These are phyloP conservation scores for Pterocles orientalis DNA, from an alignment of 2,113 vertebrate genomes.

Conservation along the genomic window DNA sequence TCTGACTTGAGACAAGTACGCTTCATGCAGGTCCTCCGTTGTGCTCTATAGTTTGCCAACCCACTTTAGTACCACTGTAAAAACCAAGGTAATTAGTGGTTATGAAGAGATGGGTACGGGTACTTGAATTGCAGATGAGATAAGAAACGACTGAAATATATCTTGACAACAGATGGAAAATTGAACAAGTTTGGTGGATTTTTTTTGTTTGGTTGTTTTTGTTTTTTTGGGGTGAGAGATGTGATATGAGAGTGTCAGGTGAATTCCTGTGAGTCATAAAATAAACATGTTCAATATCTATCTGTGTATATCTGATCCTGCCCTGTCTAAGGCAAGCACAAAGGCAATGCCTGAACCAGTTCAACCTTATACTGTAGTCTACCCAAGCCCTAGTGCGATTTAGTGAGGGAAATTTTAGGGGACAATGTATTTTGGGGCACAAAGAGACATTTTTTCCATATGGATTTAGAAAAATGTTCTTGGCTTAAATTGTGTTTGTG, in stretches of 20 bases:
- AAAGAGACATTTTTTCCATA: neutral
- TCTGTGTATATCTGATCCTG: neutral
- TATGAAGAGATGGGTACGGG: neutral
- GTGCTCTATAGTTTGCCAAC: neutral
- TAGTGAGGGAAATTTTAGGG: neutral
- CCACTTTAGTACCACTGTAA: neutral
- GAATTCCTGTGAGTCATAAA: neutral
- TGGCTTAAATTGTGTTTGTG: neutral
- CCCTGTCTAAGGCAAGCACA: neutral
- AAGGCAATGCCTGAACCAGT: neutral
- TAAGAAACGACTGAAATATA: fast-evolving
- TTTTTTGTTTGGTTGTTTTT: neutral
- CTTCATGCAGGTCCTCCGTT: neutral
- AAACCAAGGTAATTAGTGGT: too few relatives aligned
- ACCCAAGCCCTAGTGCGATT: neutral
- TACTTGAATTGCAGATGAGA: neutral
- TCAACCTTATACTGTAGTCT: neutral
- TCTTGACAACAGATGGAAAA: neutral
- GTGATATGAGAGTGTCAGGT: neutral
- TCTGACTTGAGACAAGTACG: neutral
- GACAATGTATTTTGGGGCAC: neutral
- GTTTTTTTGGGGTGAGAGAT: neutral
- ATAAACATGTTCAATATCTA: neutral
- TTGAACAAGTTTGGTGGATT: neutral
- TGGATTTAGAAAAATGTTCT: neutral